A percentile compares a stretch with the other conserved stretches of the same genome.
Evolutionary conservation across 2,113 vertebrate genomes (phyloP).

Genomic region (Oenanthe oenanthe): DNA sequence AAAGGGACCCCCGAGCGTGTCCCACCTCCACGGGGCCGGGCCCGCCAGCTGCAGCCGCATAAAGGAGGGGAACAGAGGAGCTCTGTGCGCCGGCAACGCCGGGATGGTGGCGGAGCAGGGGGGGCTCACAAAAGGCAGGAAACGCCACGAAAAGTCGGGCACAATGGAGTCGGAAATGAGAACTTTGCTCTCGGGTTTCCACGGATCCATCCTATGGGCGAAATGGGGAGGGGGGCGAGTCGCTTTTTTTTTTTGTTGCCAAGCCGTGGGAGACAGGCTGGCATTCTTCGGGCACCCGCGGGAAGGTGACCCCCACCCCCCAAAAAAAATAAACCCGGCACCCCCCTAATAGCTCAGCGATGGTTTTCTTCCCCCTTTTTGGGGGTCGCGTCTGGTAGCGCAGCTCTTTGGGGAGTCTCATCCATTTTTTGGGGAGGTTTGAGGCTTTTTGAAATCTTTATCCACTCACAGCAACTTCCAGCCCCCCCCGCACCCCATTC

Average conservation of each 20-base stretch:
- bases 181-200: conserved; percentile 55
- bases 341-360: background rate
- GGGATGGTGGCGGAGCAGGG: background rate
- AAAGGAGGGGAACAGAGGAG: conserved; percentile 49
- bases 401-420: background rate
- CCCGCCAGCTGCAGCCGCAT: conserved; percentile 23
- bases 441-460: background rate
- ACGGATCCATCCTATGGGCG: background rate
- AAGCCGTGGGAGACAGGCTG: background rate
- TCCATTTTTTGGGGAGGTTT: rapidly evolving
- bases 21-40: background rate
- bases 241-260: background rate
- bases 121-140: conserved; percentile 61
- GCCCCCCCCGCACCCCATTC: background rate
- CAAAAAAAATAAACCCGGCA: background rate
- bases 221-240: background rate
- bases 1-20: background rate
- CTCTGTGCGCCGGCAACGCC: background rate
- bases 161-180: conserved; percentile 62
- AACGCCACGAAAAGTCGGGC: background rate
- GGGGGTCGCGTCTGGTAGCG: background rate
- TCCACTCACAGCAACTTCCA: background rate
- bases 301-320: background rate
- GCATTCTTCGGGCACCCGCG: background rate
- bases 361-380: background rate